Evolutionary conservation across 2,888 invertebrate species (phyloP).

Genomic region (Dicroscelio sp.): DNA sequence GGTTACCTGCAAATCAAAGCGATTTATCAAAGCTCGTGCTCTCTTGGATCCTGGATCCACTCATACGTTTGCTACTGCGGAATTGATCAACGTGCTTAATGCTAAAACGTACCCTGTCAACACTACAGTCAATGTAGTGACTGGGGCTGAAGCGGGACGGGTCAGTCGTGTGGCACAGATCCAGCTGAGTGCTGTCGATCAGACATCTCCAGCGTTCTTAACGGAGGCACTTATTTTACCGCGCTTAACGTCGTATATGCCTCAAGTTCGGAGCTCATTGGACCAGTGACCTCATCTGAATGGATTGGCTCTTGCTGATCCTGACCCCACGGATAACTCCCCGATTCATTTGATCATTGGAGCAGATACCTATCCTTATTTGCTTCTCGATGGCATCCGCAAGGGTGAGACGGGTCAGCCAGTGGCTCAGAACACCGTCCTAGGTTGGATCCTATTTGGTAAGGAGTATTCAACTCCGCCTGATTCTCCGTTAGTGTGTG

Average conservation of each 20-base stretch:
- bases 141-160: not conserved
- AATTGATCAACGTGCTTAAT: not conserved
- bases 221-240: constrained; percentile 3
- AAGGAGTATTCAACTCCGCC: not conserved
- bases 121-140: not conserved
- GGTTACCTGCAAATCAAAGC: no score
- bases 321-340: not conserved
- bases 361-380: not conserved
- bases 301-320: not conserved
- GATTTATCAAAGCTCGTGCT: no score
- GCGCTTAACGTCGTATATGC: not conserved
- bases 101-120: not conserved
- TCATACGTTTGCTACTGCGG: not conserved
- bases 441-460: constrained; percentile 7
- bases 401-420: not conserved
- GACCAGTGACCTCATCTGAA: not conserved
- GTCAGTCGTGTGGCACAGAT: constrained; percentile 20
- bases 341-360: not conserved
- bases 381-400: not conserved
- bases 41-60: no score
- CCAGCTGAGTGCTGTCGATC: not conserved
- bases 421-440: not conserved
- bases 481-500: not conserved
- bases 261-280: not conserved
- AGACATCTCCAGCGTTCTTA: not conserved